A percentile compares a stretch with the other conserved stretches of the same genome.
Conservation (phyloP, 2,113 vertebrate genomes). For the Larimichthys crocea region DNA sequence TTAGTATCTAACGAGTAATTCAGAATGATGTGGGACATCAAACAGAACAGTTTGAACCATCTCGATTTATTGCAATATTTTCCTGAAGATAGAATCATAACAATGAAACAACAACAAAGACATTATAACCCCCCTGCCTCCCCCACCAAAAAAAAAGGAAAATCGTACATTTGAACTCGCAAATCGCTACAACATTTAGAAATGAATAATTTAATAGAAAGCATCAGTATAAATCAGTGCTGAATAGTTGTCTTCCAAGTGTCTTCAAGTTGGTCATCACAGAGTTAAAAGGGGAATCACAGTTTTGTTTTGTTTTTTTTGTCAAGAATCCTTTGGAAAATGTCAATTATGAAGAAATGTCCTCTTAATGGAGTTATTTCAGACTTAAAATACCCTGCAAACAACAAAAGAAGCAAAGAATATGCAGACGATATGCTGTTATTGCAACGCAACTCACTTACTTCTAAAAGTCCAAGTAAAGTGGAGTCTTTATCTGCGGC, state of each 20-base stretch:
- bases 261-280: conserved; percentile 10
- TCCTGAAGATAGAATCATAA: conserved; percentile 32
- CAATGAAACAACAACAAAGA: conserved; percentile 41
- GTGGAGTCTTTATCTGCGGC: conserved; percentile 1
- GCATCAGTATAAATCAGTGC: conserved; percentile 35
- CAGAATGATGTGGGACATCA: too few relatives aligned
- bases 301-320: too few relatives aligned
- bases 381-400: not conserved
- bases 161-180: not conserved
- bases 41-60: conserved; percentile 10
- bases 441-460: conserved; percentile 5
- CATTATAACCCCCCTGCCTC: not conserved
- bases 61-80: conserved; percentile 67
- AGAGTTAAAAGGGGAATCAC: not conserved
- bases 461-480: conserved; percentile 29
- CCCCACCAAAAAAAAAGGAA: not conserved
- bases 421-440: not conserved
- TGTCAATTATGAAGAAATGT: not conserved
- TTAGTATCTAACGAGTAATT: too few relatives aligned
- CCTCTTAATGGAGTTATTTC: not conserved
- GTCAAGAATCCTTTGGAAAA: not conserved
- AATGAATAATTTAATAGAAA: conserved; percentile 40
- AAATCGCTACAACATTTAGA: conserved; percentile 31
- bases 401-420: not conserved
- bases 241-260: not conserved